Base-by-base conservation (phyloP, 2,888 invertebrate species). In the Odontothrips loti region DNA sequence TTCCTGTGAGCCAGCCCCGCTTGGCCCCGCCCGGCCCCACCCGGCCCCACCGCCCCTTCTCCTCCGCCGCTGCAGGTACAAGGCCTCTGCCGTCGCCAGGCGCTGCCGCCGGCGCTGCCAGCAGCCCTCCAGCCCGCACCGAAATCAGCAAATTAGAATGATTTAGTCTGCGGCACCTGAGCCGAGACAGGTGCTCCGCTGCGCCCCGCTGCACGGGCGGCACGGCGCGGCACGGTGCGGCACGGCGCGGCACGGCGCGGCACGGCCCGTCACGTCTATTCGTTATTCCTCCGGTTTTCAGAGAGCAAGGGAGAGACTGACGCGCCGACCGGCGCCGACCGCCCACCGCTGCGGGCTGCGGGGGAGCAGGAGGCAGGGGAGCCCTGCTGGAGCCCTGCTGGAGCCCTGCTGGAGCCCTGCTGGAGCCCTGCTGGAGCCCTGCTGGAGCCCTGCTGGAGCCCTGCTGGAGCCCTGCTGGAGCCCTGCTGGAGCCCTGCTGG, bases 111-210 rank as follows among this genome's bases (percentile, higher is more conserved):
- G 51, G 6, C 51, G 51, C 51, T 10, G 34, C 6, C 51, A 20
- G 15, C 51, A 10, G 51, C 51, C 15, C 68, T 0, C 23, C 68
- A 20, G 34, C 11, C 23, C 27, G 68, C 68, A 11, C 68, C n/a
- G 23, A 68, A 68, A 68, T 68, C 68, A 68, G 68, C 68, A 68
- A 68, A 68, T 68, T 68, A 68, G 68, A 68, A 68, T 68, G 68
- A 68, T 68, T 68, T 68, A 68, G 68, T 68, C 68, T 23, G 68
- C 68, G 68, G 68, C 68, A 23, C 8, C 68, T 23, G 27, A 3
- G 23, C 68, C 68, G 68, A 23, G 23, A 23, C 51, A 51, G 51
- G 51, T 51, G 51, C 51, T 20, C 23, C 68, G 68, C 34, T 6
- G 34, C 51, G 34, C 34, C 34, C 3, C 34, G 34, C 34, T 43